These are phyloP conservation scores for Ophion ellenae DNA, from an alignment of 2,888 invertebrate species.

Conservation along the genomic window DNA sequence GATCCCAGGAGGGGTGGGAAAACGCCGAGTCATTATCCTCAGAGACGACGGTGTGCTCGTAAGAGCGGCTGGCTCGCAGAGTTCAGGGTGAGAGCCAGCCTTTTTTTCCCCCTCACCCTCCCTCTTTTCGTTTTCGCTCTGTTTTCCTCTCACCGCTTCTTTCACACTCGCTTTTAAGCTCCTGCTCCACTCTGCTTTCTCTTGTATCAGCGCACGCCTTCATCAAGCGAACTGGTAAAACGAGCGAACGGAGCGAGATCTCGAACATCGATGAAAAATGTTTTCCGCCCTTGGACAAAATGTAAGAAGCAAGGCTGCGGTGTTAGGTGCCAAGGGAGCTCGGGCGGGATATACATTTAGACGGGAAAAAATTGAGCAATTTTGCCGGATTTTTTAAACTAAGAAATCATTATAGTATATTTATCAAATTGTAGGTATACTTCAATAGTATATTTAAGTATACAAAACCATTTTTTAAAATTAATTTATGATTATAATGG, in stretches of 20 bases:
- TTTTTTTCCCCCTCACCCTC: conserved; percentile 1
- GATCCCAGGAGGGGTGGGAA: conserved; percentile 76
- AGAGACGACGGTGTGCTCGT: conserved; percentile 69
- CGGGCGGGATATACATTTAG: not conserved
- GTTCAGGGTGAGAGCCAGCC: conserved; percentile 5
- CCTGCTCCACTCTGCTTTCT: conserved; percentile 13
- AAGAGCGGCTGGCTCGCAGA: conserved; percentile 12
- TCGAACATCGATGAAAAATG: conserved; percentile 57
- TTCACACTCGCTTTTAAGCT: conserved; percentile 1
- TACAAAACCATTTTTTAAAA: no score
- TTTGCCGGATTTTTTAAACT: no score
- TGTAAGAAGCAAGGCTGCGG: conserved; percentile 10
- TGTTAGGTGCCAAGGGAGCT: conserved; percentile 24
- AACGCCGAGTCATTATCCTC: conserved; percentile 77
- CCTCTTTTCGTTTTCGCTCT: conserved; percentile 11
- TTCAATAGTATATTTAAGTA: no score
- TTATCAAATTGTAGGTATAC: no score
- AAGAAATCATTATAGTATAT: no score
- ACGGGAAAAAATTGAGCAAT: no score
- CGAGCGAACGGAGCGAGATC: conserved; percentile 22
- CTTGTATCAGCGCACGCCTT: not conserved
- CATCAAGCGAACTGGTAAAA: conserved; percentile 16
- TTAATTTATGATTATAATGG: no score
- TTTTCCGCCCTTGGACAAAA: conserved; percentile 32
- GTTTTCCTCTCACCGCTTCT: not conserved